phyloP scores from a whole-genome alignment of 2,888 invertebrate species.

The Sussaba pulchella region DNA sequence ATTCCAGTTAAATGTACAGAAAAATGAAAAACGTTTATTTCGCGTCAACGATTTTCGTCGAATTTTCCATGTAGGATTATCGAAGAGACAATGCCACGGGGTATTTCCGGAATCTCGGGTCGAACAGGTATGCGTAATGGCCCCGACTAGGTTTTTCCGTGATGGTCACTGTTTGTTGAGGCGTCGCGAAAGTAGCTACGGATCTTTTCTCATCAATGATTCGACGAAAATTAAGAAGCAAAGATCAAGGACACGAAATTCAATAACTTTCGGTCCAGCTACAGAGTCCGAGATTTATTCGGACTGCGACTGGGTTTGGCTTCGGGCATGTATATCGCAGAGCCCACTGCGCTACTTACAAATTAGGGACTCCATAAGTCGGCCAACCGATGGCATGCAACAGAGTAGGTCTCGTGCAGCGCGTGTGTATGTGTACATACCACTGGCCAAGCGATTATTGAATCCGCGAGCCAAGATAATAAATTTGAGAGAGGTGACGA shows the following conservation, averaged over 20 bases:
- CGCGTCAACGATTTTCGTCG: not conserved
- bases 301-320: not conserved
- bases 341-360: constrained; percentile 48
- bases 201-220: not conserved
- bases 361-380: constrained; percentile 42
- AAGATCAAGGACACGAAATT: not conserved
- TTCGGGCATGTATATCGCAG: not conserved
- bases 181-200: not conserved
- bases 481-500: not conserved
- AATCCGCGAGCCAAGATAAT: constrained; percentile 42
- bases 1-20: not conserved
- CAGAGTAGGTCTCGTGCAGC: not conserved
- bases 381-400: constrained; percentile 37
- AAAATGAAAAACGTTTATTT: not conserved
- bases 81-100: no score
- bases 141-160: not conserved
- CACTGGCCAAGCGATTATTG: constrained; percentile 26
- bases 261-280: not conserved
- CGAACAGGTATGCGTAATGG: not conserved
- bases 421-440: not conserved
- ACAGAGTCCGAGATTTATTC: not conserved
- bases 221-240: not conserved
- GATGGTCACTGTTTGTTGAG: not conserved
- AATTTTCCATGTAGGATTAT: not conserved
- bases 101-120: not conserved